Conservation (phyloP, 2,888 invertebrate species). For the Maniola hyperantus region DNA sequence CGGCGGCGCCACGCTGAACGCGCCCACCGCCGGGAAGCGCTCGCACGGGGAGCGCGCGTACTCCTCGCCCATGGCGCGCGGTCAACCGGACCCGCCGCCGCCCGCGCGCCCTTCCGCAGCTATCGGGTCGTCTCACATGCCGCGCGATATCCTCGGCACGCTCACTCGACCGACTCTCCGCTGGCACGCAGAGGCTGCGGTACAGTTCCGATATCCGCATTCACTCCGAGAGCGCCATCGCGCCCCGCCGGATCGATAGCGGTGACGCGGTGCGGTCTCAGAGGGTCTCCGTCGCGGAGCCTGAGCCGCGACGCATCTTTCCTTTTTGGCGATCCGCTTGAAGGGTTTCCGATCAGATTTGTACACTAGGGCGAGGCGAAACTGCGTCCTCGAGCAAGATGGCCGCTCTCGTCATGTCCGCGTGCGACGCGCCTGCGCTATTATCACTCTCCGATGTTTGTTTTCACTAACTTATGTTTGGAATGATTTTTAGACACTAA, state of each 20-base stretch:
- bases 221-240: constrained; percentile 78
- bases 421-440: constrained; percentile 76
- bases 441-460: constrained; percentile 71
- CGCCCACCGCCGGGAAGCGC: constrained; percentile 80
- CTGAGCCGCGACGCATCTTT: constrained; percentile 65
- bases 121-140: constrained; percentile 75
- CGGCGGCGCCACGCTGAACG: constrained; percentile 85
- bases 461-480: constrained; percentile 65
- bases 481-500: constrained; percentile 50
- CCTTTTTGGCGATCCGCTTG: constrained; percentile 50
- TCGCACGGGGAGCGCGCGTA: constrained; percentile 81
- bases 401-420: constrained; percentile 79
- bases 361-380: constrained; percentile 79
- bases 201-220: constrained; percentile 77
- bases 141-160: constrained; percentile 70
- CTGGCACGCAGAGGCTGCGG: constrained; percentile 66
- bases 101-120: constrained; percentile 72
- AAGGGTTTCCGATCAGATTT: constrained; percentile 61
- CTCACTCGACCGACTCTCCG: constrained; percentile 65
- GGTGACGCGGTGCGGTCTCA: constrained; percentile 74
- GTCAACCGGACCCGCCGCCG: constrained; percentile 77
- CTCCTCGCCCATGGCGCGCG: constrained; percentile 81
- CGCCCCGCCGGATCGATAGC: constrained; percentile 76
- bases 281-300: constrained; percentile 65
- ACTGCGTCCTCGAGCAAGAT: constrained; percentile 78